Evolutionary conservation across 2,797 vertebrate genomes (phyloP).

Genomic region (Buphagus erythrorhynchus): DNA sequence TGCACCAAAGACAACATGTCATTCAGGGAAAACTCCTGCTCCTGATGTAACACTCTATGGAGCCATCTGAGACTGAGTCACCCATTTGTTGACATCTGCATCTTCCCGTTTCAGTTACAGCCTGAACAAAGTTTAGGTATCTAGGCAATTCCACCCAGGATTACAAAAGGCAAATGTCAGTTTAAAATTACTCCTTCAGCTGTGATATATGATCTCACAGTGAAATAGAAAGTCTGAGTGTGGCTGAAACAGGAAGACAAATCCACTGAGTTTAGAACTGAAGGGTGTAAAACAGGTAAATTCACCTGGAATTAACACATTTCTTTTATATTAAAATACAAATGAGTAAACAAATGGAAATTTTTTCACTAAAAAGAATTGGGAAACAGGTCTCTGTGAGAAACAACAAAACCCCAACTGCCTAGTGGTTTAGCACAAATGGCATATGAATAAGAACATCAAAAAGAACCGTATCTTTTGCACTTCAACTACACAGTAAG

Average conservation of each 20-base stretch:
- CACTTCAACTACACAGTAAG: neutral
- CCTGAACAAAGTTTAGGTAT: neutral
- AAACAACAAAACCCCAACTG: neutral
- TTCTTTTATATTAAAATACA: neutral
- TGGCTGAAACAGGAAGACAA: neutral
- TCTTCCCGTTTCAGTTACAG: conserved; percentile 43
- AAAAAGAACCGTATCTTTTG: neutral
- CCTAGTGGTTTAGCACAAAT: neutral
- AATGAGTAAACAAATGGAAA: neutral
- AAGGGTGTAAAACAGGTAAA: neutral
- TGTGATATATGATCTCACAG: neutral
- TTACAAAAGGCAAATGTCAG: conserved; percentile 16
- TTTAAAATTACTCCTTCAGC: conserved; percentile 8
- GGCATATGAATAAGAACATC: neutral
- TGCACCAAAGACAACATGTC: neutral
- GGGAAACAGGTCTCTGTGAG: neutral
- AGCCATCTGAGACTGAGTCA: neutral
- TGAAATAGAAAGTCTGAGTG: neutral
- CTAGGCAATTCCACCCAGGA: neutral
- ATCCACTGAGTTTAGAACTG: neutral
- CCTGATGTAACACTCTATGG: neutral
- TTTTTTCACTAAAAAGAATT: neutral
- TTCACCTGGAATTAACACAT: neutral
- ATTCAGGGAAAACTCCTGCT: neutral
- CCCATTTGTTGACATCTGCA: conserved; percentile 18